These are phyloP conservation scores for Ypsolopha sequella DNA, from an alignment of 2,888 invertebrate species.

Conservation along the genomic window DNA sequence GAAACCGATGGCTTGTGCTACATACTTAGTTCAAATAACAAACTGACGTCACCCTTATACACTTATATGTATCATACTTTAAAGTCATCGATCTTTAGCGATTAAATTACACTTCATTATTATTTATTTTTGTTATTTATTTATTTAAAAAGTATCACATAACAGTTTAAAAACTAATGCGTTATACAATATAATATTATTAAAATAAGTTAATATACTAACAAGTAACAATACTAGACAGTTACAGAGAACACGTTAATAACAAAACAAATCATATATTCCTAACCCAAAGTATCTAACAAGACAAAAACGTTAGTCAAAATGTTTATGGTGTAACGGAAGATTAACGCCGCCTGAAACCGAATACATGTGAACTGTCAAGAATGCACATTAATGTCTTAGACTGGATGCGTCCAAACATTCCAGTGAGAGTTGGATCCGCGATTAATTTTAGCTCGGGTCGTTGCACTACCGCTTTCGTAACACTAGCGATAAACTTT, in stretches of 20 bases:
- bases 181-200: not conserved
- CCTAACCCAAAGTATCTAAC: too few relatives aligned
- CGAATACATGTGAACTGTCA: constrained; percentile 29
- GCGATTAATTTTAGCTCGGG: constrained; percentile 46
- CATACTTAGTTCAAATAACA: constrained; percentile 23
- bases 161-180: too few relatives aligned
- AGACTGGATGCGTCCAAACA: constrained; percentile 41
- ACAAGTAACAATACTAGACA: too few relatives aligned
- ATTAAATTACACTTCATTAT: too few relatives aligned
- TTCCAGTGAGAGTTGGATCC: constrained; percentile 31
- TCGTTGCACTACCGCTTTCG: constrained; percentile 51
- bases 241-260: too few relatives aligned
- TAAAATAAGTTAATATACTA: not conserved
- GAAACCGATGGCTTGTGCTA: constrained; percentile 31
- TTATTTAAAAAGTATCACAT: too few relatives aligned
- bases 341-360: constrained; percentile 8
- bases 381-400: constrained; percentile 47
- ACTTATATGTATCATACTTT: constrained; percentile 7
- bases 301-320: not conserved
- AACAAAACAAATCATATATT: too few relatives aligned
- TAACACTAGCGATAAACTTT: constrained; percentile 23
- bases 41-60: constrained; percentile 16
- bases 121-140: too few relatives aligned
- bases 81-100: not conserved
- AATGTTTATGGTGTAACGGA: constrained; percentile 6